These are phyloP conservation scores for Diaprepes abbreviatus DNA, from an alignment of 2,888 invertebrate genomes.

Conservation along the genomic window DNA sequence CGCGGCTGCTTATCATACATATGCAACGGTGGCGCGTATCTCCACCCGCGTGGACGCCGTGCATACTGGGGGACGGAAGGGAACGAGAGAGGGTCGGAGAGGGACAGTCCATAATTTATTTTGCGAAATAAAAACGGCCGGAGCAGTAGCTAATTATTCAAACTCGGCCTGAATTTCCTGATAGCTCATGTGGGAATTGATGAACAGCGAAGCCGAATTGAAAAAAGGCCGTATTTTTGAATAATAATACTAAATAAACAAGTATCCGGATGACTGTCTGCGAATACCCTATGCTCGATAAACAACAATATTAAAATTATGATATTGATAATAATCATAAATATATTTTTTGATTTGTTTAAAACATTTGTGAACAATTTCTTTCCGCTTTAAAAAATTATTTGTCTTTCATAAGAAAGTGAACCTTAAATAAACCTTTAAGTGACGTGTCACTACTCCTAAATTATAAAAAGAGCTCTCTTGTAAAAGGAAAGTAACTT, in stretches of 20 bases:
- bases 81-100: conserved; percentile 25
- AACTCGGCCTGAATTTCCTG: conserved; percentile 53
- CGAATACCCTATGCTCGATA: background rate
- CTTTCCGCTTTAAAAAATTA: no score
- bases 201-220: conserved; percentile 40
- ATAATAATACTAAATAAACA: conserved; percentile 48
- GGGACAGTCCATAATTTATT: conserved; percentile 48
- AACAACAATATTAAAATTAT: background rate
- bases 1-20: conserved; percentile 50
- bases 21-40: conserved; percentile 48
- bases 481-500: no score
- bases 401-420: no score
- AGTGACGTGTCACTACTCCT: no score
- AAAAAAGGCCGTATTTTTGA: conserved; percentile 46
- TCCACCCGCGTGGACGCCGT: conserved; percentile 39
- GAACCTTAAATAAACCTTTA: no score
- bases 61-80: conserved; percentile 35
- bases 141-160: conserved; percentile 50
- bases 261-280: conserved; percentile 5
- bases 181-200: conserved; percentile 47
- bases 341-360: no score
- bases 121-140: conserved; percentile 52
- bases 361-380: no score
- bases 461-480: no score
- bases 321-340: no score